Evolutionary conservation across 1,140 invertebrate genomes (phyloP), one percentile per base, ranked within the genome.

Genomic region (Arion vulgaris): DNA sequence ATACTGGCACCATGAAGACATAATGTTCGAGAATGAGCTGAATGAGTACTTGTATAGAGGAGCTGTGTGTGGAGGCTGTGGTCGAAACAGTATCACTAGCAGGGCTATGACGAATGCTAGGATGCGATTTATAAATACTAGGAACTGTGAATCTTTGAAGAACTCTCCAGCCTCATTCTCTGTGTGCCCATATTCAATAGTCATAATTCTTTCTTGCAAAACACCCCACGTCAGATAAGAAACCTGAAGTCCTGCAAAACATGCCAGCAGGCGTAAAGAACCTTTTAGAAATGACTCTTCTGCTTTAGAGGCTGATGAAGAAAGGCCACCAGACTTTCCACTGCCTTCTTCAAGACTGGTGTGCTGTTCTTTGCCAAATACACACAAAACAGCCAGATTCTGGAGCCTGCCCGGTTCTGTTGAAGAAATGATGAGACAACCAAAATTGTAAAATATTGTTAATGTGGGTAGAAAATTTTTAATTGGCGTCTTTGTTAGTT

Each of bases 1-100:
- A 91, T 99, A 99, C 93, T 99, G 98, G 92, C 97, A 99, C 98
- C 98, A 99, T 62, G 97, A 98, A 91, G 98, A 99, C 94, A 99
- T 95, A 83, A 99, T 97, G 92, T 99, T 99, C 28, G 97, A 98
- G 86, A 99, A 95, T 0, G 98, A 98, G 91, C 97, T 97, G 93
- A 96, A 99, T 0, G 96, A 96, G 93, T 99, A 99, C 93, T 98
- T 97, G 92, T 99, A 99, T 2, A 99, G 93, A 7, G 98, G 98
- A 74, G 96, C 96, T 17, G 87, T 90, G 88, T 97, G 95, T 11
- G 95, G 93, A 11, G 96, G 95, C 85, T 96, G 95, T n/a, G 85
- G 78, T 78, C 86, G 86, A 71, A 95, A 91, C 81, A 93, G 93
- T 85, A 94, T 92, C 38, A 95, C 87, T 81, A 95, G 92, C 38